A percentile compares a stretch with the other conserved stretches of the same genome.
phyloP scores from a whole-genome alignment of 2,113 vertebrate species.

The cattle (Bos taurus) region DNA sequence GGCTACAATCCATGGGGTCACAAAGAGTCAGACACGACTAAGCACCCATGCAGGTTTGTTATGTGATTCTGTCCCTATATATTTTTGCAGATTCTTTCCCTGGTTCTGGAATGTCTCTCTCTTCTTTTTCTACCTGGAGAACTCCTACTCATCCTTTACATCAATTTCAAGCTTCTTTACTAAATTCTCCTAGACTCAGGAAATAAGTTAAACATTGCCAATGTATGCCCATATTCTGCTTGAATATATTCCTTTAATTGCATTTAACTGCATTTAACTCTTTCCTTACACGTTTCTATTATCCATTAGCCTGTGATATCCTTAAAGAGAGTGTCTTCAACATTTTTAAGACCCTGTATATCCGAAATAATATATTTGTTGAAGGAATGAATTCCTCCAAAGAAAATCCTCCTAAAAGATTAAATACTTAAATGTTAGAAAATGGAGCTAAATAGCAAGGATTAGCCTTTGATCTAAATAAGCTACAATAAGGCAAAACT shows the following conservation, averaged over 20 bases:
- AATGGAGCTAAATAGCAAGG: not conserved
- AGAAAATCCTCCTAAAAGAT: not conserved
- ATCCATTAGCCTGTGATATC: not conserved
- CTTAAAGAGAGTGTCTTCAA: not conserved
- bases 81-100: not conserved
- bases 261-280: not conserved
- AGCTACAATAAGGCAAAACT: not conserved
- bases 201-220: not conserved
- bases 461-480: not conserved
- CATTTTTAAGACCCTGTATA: not conserved
- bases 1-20: not conserved
- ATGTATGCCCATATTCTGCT: not conserved
- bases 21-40: not conserved
- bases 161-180: not conserved
- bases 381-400: not conserved
- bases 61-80: not conserved
- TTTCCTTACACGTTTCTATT: not conserved
- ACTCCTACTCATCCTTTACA: not conserved
- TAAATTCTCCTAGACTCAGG: not conserved
- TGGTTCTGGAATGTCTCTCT: not conserved
- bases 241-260: not conserved
- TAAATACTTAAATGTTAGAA: not conserved
- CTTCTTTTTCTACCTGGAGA: not conserved
- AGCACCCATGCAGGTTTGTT: not conserved
- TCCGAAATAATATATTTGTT: not conserved